Percentiles rank a stretch among this genome's conserved stretches.
Conservation (phyloP, 2,888 invertebrate species). For the Hyposoter didymator region DNA sequence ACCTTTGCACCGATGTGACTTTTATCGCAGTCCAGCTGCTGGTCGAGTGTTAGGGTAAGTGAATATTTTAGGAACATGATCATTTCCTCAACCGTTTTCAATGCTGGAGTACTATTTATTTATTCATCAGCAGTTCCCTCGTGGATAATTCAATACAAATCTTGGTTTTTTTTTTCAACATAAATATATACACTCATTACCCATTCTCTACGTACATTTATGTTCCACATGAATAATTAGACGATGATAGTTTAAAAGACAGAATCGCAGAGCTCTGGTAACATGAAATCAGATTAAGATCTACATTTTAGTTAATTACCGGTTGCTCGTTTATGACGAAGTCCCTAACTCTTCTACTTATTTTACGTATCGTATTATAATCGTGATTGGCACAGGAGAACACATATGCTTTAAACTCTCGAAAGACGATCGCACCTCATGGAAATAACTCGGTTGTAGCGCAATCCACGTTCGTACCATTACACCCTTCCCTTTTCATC, state of each 20-base stretch:
- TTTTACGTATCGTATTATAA: constrained; percentile 34
- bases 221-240: constrained; percentile 54
- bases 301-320: constrained; percentile 67
- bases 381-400: constrained; percentile 1
- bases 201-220: neutral
- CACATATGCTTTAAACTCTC: constrained; percentile 9
- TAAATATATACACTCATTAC: neutral
- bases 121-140: neutral
- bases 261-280: constrained; percentile 46
- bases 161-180: neutral
- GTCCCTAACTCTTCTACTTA: constrained; percentile 52
- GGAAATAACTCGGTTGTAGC: constrained; percentile 43
- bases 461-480: constrained; percentile 41
- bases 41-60: constrained; percentile 93
- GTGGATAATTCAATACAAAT: neutral
- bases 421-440: constrained; percentile 54
- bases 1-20: constrained; percentile 95
- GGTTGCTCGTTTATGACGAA: constrained; percentile 53
- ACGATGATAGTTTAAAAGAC: constrained; percentile 35
- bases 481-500: constrained; percentile 54
- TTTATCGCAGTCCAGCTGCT: constrained; percentile 95
- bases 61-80: neutral
- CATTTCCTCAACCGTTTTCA: neutral
- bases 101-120: neutral
- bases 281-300: constrained; percentile 60